Percentiles rank a stretch among this genome's conserved stretches.
Conservation (phyloP, 2,888 invertebrate genomes). For the Lasioglossum lativentre region DNA sequence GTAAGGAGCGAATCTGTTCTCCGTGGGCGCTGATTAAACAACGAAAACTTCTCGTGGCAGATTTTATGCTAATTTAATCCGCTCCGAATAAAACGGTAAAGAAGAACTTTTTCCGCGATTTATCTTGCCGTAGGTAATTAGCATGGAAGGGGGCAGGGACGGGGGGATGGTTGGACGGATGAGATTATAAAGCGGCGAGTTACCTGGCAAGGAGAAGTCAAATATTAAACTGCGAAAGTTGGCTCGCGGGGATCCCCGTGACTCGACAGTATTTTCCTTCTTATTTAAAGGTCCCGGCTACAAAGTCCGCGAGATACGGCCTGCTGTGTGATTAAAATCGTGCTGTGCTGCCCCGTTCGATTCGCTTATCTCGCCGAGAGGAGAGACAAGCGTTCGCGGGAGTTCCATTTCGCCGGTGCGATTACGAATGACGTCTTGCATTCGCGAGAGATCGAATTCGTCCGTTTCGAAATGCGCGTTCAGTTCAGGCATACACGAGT, state of each 20-base stretch:
- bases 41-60: slow-evolving; percentile 29
- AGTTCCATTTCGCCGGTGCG: neutral
- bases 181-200: slow-evolving; percentile 45
- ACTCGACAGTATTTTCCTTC: slow-evolving; percentile 35
- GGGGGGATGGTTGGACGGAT: neutral
- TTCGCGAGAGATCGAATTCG: neutral
- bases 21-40: slow-evolving; percentile 44
- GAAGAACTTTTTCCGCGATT: slow-evolving; percentile 43
- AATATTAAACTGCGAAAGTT: slow-evolving; percentile 52
- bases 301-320: slow-evolving; percentile 18
- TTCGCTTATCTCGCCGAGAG: neutral
- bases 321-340: slow-evolving; percentile 18
- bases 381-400: neutral
- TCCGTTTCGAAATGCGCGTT: neutral
- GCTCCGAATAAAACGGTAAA: slow-evolving; percentile 30
- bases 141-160: neutral
- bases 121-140: slow-evolving; percentile 49
- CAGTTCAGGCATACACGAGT: neutral
- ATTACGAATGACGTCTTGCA: neutral
- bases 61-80: slow-evolving; percentile 60
- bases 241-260: slow-evolving; percentile 27
- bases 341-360: slow-evolving; percentile 7
- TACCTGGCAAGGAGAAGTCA: slow-evolving; percentile 34
- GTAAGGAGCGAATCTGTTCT: neutral
- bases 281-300: slow-evolving; percentile 33